Evolutionary conservation across 1,140 invertebrate species (phyloP).

Genomic region (Glossosoma conforme): DNA sequence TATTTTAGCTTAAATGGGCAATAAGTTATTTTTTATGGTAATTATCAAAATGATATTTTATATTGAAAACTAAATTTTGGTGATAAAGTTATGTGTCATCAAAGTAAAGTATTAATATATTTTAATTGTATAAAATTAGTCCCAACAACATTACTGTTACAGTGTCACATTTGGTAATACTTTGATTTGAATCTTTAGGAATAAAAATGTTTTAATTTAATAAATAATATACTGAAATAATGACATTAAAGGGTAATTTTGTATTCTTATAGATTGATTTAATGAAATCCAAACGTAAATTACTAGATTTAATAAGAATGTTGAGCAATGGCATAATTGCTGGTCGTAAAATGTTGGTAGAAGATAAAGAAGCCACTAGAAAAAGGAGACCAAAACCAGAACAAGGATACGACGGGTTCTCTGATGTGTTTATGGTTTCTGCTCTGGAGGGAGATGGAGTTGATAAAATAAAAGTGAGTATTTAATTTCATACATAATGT

Average conservation of each 20-base stretch:
- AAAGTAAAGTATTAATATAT: too few relatives aligned
- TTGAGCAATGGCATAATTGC: conserved; percentile 63
- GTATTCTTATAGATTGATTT: conserved; percentile 66
- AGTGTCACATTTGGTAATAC: too few relatives aligned
- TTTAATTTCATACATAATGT: too few relatives aligned
- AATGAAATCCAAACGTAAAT: conserved; percentile 67
- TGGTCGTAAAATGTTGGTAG: conserved; percentile 37
- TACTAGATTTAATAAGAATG: conserved; percentile 64
- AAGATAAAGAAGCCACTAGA: conserved; percentile 11
- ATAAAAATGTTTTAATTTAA: not conserved
- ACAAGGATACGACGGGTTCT: conserved; percentile 69
- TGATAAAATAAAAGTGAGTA: conserved; percentile 61
- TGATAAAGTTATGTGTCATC: too few relatives aligned
- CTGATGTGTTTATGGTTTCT: conserved; percentile 85
- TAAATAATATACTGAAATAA: too few relatives aligned
- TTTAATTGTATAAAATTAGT: too few relatives aligned
- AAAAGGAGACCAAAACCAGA: conserved; percentile 33
- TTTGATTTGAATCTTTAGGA: not conserved
- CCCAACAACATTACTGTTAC: too few relatives aligned
- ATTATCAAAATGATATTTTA: too few relatives aligned
- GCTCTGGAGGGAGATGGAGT: conserved; percentile 75
- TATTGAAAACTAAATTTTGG: too few relatives aligned
- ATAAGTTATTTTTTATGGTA: too few relatives aligned
- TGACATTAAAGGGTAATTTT: conserved; percentile 24
- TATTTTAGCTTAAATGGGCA: too few relatives aligned